A percentile compares a stretch with the other conserved stretches of the same genome.
These are phyloP conservation scores for Drosophila pseudotakahashii DNA, from an alignment of 2,888 invertebrate species.

Conservation along the genomic window DNA sequence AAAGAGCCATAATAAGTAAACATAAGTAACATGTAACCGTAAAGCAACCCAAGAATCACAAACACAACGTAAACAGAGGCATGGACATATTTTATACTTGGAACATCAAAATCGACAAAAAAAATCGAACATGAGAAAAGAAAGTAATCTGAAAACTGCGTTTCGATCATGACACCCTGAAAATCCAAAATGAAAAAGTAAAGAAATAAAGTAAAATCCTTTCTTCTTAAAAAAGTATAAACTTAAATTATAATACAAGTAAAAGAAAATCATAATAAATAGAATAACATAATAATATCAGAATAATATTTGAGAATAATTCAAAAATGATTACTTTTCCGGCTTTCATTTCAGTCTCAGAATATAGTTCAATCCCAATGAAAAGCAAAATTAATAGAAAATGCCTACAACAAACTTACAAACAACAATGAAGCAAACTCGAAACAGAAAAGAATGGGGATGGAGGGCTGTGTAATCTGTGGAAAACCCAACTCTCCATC, in stretches of 20 bases:
- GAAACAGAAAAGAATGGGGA: slow-evolving; percentile 14
- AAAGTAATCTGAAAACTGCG: slow-evolving; percentile 45
- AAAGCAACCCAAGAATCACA: slow-evolving; percentile 47
- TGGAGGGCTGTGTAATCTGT: slow-evolving; percentile 1
- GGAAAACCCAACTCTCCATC: slow-evolving; percentile 11
- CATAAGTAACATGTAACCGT: slow-evolving; percentile 41
- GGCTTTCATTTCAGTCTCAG: slow-evolving; percentile 64
- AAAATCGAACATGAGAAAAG: slow-evolving; percentile 18
- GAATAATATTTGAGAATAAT: slow-evolving; percentile 54
- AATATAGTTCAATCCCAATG: slow-evolving; percentile 23
- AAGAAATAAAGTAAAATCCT: slow-evolving; percentile 57
- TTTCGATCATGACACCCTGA: slow-evolving; percentile 52
- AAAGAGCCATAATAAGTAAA: slow-evolving; percentile 69
- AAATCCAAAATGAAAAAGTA: slow-evolving; percentile 41
- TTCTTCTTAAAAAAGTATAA: slow-evolving; percentile 69
- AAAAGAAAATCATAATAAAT: slow-evolving; percentile 42
- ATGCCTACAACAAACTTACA: slow-evolving; percentile 66
- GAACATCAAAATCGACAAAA: slow-evolving; percentile 47
- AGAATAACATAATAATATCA: slow-evolving; percentile 22
- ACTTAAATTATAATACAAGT: slow-evolving; percentile 35
- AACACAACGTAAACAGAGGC: slow-evolving; percentile 52
- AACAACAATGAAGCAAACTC: slow-evolving; percentile 24
- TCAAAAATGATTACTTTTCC: slow-evolving; percentile 50
- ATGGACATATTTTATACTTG: slow-evolving; percentile 55
- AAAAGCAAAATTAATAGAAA: slow-evolving; percentile 60